Conservation (phyloP, 2,888 invertebrate genomes). For the Cantharis rustica region DNA sequence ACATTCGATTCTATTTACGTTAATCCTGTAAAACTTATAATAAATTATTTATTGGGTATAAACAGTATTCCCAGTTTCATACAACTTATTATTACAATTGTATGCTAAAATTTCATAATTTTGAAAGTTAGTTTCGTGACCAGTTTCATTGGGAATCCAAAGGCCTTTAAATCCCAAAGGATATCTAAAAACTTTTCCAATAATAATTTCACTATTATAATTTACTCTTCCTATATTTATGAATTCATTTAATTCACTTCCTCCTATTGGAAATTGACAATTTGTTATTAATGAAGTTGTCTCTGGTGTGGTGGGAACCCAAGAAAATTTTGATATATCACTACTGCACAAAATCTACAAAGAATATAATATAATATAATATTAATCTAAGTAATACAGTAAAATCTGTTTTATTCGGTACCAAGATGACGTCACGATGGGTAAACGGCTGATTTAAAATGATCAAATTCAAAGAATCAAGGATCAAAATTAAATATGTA, state of each 20-base stretch:
- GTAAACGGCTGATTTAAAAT: no score
- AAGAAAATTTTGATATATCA: not conserved
- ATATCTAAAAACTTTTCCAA: conserved; percentile 5
- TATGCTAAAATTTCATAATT: conserved; percentile 1
- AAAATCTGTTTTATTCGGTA: no score
- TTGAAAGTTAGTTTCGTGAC: not conserved
- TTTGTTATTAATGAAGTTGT: not conserved
- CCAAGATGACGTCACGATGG: no score
- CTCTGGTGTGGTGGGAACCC: not conserved
- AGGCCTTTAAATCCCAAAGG: not conserved
- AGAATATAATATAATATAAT: no score
- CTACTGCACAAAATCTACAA: not conserved
- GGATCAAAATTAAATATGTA: no score
- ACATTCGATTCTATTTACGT: no score
- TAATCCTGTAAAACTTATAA: no score
- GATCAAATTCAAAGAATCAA: no score
- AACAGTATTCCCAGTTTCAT: no score
- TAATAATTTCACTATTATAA: not conserved
- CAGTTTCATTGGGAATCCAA: conserved; percentile 4
- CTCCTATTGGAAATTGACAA: not conserved
- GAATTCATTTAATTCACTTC: not conserved
- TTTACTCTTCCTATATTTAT: conserved; percentile 7
- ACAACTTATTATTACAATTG: not conserved
- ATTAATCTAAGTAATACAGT: no score
- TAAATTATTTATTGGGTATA: no score